Base-by-base conservation (phyloP, 2,113 vertebrate species). In the Coracopsis vasa region DNA sequence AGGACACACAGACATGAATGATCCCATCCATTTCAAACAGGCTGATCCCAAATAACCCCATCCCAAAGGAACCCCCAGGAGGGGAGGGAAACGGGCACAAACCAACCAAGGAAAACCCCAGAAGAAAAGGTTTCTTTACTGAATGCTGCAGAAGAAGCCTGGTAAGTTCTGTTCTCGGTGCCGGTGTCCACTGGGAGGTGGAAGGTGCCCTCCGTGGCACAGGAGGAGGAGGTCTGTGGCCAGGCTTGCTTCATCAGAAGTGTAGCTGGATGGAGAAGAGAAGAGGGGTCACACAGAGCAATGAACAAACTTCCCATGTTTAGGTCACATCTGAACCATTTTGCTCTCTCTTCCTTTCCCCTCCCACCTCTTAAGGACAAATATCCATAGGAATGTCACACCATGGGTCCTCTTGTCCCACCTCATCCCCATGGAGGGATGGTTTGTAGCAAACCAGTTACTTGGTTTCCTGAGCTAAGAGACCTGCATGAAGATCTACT, bases 241-340 rank as follows among this genome's bases (percentile, higher is more conserved):
- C 99, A 99, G 97, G 98, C 98, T 98, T 99, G 99, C 97, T 99
- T 99, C 98, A 99, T 98, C 98, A 99, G 98, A 97, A 99, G 98
- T 80, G 98, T 98, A 95, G 98, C 98, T 98, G 96, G 97, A 98
- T 94, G 88, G 98, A 97, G 96, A 98, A 98, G 94, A 98, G 97
- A 97, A 98, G 94, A 95, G 84, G 67, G 27, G 92, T 98, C 98
- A 98, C 94, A 96, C 97, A 98, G 80, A 90, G 96, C 39, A 92
- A 3, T 2, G 39, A n/a, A 64, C 42, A 41, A 65, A 6, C 24
- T 27, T 14, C 53, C 62, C 15, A 0, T 60, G 6, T 7, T 71
- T 16, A 16, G 5, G 47, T 18, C 41, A 27, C 61, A 3, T 3
- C 20, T 33, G 24, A 64, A 42, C 16, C 56, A 23, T 45, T 56